A percentile compares a stretch with the other conserved stretches of the same genome.
phyloP scores from a whole-genome alignment of 2,888 invertebrate species.

The Nomada flava region DNA sequence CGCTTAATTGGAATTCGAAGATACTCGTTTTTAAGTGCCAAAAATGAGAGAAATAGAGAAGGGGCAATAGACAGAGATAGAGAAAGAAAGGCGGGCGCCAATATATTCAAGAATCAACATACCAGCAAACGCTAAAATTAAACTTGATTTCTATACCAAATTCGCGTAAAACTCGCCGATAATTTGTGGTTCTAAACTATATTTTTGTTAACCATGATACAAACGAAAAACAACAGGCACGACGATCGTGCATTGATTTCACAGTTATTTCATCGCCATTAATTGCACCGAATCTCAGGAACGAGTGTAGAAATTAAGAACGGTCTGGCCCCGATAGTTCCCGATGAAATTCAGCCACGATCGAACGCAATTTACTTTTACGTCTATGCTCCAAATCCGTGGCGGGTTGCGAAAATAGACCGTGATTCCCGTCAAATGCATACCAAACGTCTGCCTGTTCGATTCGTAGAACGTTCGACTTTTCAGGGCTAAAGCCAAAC shows the following conservation, averaged over 20 bases:
- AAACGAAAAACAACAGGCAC: not conserved
- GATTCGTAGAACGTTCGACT: conserved; percentile 7
- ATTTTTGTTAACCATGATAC: not conserved
- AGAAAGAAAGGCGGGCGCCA: not conserved
- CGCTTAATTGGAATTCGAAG: not conserved
- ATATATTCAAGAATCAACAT: conserved; percentile 30
- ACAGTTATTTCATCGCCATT: not conserved
- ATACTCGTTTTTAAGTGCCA: not conserved
- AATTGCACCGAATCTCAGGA: not conserved
- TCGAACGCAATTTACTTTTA: conserved; percentile 48
- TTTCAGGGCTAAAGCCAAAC: conserved; percentile 2
- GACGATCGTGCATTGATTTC: not conserved
- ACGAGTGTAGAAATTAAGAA: not conserved
- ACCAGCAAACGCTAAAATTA: conserved; percentile 41
- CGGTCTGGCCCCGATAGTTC: not conserved
- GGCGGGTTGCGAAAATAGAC: conserved; percentile 42
- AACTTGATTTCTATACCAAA: not conserved
- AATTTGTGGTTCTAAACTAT: not conserved
- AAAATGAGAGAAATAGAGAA: too few relatives aligned
- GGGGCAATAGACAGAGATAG: not conserved
- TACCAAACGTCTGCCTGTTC: not conserved
- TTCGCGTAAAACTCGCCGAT: conserved; percentile 20
- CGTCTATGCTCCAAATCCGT: conserved; percentile 39
- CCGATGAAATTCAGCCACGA: conserved; percentile 29
- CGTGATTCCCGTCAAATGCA: conserved; percentile 30